Base-by-base conservation (phyloP, 2,888 invertebrate species). In the Epistrophe grossulariae region DNA sequence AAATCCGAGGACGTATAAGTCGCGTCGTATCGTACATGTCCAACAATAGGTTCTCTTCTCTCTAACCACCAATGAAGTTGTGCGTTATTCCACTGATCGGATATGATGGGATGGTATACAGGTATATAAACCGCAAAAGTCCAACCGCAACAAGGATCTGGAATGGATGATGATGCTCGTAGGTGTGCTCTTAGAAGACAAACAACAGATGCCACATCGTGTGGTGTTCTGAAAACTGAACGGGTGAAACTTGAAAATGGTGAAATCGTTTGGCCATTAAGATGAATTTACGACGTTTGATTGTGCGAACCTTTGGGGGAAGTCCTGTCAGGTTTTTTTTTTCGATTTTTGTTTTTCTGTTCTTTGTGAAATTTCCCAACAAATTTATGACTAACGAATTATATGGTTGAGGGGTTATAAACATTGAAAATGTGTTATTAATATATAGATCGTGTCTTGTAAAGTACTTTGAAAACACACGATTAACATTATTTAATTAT, bases 261-360 rank as follows among this genome's bases (percentile, higher is more conserved):
- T 79, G 52, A 82, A 82, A 87, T 87, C 71, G 82, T 76, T 82
- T 79, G 79, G 74, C 78, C 66, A 82, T 87, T 87, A 87, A 87
- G 71, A 82, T 78, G 79, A 82, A 87, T 87, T 87, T 87, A 87
- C 62, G 81, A 79, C 85, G 71, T 87, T 82, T 87, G 85, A 87
- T 87, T 87, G 82, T 82, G 78, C 66, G 74, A 82, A 79, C 85
- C 85, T 79, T 78, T 64, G 85, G 52, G 85, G 82, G 85, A 74
- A 79, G 82, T 82, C 78, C 74, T 82, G 82, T 82, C 85, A 81
- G 85, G 59, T 72, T 72, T 52, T 60, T 72, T 80, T 60, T 43
- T n/a, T n/a, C n/a, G n/a, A n/a, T n/a, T n/a, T n/a, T n/a, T n/a
- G n/a, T n/a, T n/a, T n/a, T n/a, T n/a, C n/a, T 62, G 9, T 10